Base-by-base conservation (phyloP, 2,888 invertebrate species). In the Meiosimyza decipiens region DNA sequence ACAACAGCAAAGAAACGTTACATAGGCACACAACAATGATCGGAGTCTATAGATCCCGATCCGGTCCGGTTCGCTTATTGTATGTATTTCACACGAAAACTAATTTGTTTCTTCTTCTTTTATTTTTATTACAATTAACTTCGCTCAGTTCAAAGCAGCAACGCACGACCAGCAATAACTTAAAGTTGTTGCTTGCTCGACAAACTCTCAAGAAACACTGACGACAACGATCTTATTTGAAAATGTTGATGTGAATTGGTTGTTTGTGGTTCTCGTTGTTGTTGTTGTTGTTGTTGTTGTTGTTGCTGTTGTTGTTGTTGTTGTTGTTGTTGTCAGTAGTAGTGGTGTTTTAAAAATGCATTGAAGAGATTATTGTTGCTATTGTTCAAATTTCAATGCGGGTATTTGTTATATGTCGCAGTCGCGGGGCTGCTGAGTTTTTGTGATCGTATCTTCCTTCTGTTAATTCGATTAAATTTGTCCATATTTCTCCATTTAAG, bases 141-240 rank as follows among this genome's bases (percentile, higher is more conserved):
- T 60, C 22, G 22, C n/a, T 60, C 33, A 33, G 22, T 60, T 60
- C 22, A 12, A 33, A 60, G 15, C 60, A 22, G 15, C 51, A 62
- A 6, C 40, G 12, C 18, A 11, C n/a, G 40, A 9, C 9, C 9
- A 28, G 64, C 28, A 15, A 22, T 50, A 64, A 51, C 51, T 50
- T 6, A 40, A 40, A 1, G 9, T 7, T 64, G 64, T 64, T 64
- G 28, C 40, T 40, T 40, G 18, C 51, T 9, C 51, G 51, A 28
- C 51, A 28, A 51, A 64, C 64, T 64, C 64, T 64, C 64, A 64
- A 64, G 64, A 50, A 64, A 64, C 51, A 64, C 64, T 64, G 51
- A 64, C 50, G 64, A 12, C 51, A 28, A 50, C 13, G 64, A 64
- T 64, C 64, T 64, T 64, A 51, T 64, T 18, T 28, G 64, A 64